A percentile compares a stretch with the other conserved stretches of the same genome.
Evolutionary conservation across 2,113 vertebrate species (phyloP).

Genomic region (Notothenia coriiceps): DNA sequence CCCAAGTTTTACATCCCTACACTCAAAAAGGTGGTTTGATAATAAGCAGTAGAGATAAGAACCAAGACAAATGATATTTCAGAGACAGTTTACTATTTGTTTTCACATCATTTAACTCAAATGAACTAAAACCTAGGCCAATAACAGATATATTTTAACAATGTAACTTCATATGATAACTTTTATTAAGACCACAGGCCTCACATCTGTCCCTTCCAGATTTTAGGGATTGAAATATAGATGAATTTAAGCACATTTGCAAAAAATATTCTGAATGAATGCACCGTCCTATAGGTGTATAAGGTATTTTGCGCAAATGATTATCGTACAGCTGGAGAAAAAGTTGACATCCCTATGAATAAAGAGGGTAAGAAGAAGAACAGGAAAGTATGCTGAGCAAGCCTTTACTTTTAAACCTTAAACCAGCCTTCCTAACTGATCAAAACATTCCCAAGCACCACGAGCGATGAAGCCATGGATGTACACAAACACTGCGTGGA

Average conservation of each 20-base stretch:
- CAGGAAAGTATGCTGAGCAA: neutral
- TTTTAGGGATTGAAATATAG: neutral
- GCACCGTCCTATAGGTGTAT: too few relatives aligned
- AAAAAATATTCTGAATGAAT: too few relatives aligned
- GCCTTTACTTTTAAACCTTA: neutral
- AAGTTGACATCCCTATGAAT: too few relatives aligned
- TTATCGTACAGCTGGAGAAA: too few relatives aligned
- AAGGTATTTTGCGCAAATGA: too few relatives aligned
- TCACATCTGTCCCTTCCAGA: neutral
- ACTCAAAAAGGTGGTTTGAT: neutral
- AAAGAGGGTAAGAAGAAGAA: too few relatives aligned
- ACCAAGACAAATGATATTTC: neutral
- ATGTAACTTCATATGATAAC: neutral
- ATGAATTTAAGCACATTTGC: too few relatives aligned
- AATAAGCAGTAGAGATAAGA: neutral
- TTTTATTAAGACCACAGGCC: neutral
- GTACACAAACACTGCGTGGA: constrained; percentile 53
- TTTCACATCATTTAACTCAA: neutral
- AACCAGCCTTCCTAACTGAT: neutral
- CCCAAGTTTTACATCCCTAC: neutral
- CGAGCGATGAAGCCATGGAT: constrained; percentile 47
- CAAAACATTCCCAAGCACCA: constrained; percentile 30
- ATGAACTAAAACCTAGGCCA: neutral
- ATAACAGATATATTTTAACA: neutral
- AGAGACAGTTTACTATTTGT: neutral